Evolutionary conservation across 2,113 vertebrate genomes (phyloP).

Genomic region (Dipodomys spectabilis): DNA sequence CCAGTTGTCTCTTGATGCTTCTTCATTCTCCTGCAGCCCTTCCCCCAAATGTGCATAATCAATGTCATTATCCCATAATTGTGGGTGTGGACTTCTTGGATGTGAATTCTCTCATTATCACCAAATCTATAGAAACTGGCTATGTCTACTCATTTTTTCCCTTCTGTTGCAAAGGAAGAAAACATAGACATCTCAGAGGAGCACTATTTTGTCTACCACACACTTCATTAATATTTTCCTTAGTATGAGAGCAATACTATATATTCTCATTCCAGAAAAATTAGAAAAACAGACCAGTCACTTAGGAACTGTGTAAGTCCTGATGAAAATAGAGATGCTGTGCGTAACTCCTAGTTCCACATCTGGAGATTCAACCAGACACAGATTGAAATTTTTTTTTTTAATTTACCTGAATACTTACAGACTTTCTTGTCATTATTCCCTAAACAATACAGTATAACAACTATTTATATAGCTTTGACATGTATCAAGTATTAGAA

Average conservation of each 20-base stretch:
- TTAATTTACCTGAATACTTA: neutral
- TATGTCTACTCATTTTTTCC: neutral
- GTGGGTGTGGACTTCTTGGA: neutral
- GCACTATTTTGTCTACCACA: neutral
- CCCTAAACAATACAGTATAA: neutral
- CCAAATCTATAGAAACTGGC: neutral
- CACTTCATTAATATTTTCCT: neutral
- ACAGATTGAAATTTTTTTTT: neutral
- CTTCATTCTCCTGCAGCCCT: neutral
- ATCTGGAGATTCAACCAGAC: neutral
- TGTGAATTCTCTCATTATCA: constrained; percentile 21
- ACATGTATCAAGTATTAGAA: neutral
- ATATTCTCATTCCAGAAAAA: neutral
- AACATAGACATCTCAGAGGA: neutral
- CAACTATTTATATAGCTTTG: neutral
- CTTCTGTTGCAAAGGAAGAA: neutral
- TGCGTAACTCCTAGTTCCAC: neutral
- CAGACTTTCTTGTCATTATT: neutral
- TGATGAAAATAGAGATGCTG: neutral
- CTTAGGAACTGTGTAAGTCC: neutral
- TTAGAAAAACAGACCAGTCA: neutral
- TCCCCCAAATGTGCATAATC: neutral
- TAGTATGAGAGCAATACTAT: neutral
- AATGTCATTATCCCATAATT: neutral
- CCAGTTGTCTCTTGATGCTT: neutral